These are phyloP conservation scores for Leptoteleia sp. DNA, from an alignment of 1,140 invertebrate genomes.

Conservation along the genomic window DNA sequence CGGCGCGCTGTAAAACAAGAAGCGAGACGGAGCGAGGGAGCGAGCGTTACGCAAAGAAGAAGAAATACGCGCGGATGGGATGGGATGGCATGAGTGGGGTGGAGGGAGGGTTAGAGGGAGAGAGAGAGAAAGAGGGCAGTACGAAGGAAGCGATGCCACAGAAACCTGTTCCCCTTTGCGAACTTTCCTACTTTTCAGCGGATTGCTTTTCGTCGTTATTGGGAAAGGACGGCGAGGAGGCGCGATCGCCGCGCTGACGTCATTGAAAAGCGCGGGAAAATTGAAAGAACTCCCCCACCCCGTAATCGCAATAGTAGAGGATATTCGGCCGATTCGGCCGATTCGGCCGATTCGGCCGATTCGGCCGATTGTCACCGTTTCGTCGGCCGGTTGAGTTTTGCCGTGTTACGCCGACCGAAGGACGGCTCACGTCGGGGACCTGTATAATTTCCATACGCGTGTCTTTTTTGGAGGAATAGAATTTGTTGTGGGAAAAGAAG, in stretches of 20 bases:
- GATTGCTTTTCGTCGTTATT: conserved; percentile 72
- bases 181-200: conserved; percentile 77
- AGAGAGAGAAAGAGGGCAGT: conserved; percentile 58
- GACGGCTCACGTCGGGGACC: too few relatives aligned
- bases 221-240: conserved; percentile 40
- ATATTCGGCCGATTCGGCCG: not conserved
- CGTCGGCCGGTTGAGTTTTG: not conserved
- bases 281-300: too few relatives aligned
- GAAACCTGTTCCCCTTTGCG: conserved; percentile 78
- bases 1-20: conserved; percentile 48
- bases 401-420: not conserved
- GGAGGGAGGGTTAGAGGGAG: conserved; percentile 30
- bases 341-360: too few relatives aligned
- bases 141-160: conserved; percentile 70
- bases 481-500: too few relatives aligned
- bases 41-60: conserved; percentile 68
- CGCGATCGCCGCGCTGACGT: conserved; percentile 30
- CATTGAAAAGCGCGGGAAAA: conserved; percentile 47
- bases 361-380: not conserved
- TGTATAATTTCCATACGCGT: too few relatives aligned
- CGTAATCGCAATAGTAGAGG: too few relatives aligned
- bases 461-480: too few relatives aligned
- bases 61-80: conserved; percentile 62
- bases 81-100: too few relatives aligned
- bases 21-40: conserved; percentile 55